These are phyloP conservation scores for Xenopus petersii DNA, from an alignment of 2,797 vertebrate species.

Conservation along the genomic window DNA sequence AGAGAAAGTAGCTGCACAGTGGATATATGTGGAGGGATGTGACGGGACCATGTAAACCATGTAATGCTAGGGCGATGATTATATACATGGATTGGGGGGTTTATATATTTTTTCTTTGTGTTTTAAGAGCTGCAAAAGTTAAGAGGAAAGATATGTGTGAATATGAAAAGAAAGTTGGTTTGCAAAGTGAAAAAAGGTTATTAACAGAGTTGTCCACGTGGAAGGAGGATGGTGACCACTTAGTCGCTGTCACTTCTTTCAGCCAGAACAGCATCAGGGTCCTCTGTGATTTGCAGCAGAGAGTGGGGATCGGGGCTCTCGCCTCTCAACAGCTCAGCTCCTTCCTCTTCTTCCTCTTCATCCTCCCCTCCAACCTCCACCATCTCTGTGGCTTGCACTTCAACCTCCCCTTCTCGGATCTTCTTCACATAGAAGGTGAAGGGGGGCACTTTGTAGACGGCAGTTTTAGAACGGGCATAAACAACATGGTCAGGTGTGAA, in stretches of 20 bases:
- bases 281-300: conserved; percentile 84
- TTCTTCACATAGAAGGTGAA: conserved; percentile 98
- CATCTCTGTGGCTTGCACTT: conserved; percentile 93
- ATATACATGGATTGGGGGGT: conserved; percentile 17
- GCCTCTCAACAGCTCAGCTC: conserved; percentile 66
- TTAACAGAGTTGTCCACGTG: conserved; percentile 47
- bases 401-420: conserved; percentile 82
- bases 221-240: conserved; percentile 27
- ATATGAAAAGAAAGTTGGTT: conserved; percentile 53
- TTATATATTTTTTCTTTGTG: conserved; percentile 53
- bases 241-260: conserved; percentile 88
- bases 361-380: conserved; percentile 85
- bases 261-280: conserved; percentile 79
- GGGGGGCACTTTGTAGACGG: conserved; percentile 92
- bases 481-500: conserved; percentile 84
- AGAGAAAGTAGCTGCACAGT: no score
- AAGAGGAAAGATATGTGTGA: conserved; percentile 56
- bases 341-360: conserved; percentile 68
- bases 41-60: no score
- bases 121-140: conserved; percentile 46
- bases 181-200: conserved; percentile 52
- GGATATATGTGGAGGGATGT: no score
- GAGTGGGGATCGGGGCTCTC: conserved; percentile 76
- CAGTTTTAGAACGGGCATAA: conserved; percentile 85
- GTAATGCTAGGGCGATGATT: conserved; percentile 53